A percentile compares a stretch with the other conserved stretches of the same genome.
phyloP scores from a whole-genome alignment of 2,113 vertebrate genomes.

The Ovis aries region ARS-UI_Ramb_v3.0 NC_056054.1:222038001-222038500 shows the following conservation, averaged over 20 bases:
- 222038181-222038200: background rate
- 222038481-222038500: background rate
- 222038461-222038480: background rate
- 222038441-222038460: background rate
- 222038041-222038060: too few species aligned
- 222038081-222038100: too few species aligned
- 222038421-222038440: background rate
- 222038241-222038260: background rate
- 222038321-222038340: background rate
- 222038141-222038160: accelerated
- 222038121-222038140: too few species aligned
- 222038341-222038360: background rate
- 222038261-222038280: background rate
- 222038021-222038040: too few species aligned
- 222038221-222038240: background rate
- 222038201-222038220: background rate
- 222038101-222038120: too few species aligned
- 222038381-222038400: background rate
- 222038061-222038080: accelerated
- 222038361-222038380: background rate
- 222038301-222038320: background rate
- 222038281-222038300: background rate
- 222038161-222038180: too few species aligned
- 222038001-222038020: too few species aligned
- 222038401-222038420: background rate